A percentile compares a stretch with the other conserved stretches of the same genome.
Conservation (phyloP, 2,113 vertebrate species). For the Rhea pennata region DNA sequence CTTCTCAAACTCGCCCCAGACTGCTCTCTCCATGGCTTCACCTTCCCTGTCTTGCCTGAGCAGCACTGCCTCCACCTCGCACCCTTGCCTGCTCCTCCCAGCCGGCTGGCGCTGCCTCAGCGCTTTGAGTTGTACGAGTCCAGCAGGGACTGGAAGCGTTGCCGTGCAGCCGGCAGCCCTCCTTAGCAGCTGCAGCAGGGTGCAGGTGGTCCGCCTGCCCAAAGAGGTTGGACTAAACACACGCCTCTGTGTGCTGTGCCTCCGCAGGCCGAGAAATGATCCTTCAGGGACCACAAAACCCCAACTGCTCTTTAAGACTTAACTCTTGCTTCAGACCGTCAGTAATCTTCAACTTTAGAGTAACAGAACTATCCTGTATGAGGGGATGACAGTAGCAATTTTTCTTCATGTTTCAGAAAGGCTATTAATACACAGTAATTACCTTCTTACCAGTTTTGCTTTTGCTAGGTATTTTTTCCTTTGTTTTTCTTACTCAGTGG, state of each 20-base stretch:
- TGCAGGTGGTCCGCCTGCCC: too few relatives aligned
- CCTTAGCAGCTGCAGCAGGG: not conserved
- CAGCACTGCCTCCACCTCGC: not conserved
- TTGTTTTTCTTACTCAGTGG: not conserved
- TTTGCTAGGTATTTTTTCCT: not conserved
- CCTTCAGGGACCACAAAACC: not conserved
- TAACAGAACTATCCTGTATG: too few relatives aligned
- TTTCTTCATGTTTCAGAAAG: not conserved
- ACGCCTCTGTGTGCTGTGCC: not conserved
- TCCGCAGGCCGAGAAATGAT: not conserved
- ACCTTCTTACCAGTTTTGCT: not conserved
- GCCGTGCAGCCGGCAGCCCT: not conserved
- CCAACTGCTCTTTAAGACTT: not conserved
- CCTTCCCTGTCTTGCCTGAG: not conserved
- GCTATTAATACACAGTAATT: not conserved
- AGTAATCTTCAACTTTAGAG: not conserved
- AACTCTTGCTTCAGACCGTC: not conserved
- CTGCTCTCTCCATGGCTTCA: not conserved
- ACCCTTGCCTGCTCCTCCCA: accelerated
- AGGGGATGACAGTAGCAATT: not conserved
- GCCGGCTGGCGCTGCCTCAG: not conserved
- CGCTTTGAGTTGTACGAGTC: not conserved
- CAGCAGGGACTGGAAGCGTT: not conserved
- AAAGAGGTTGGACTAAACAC: not conserved
- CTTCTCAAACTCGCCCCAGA: accelerated